Evolutionary conservation across 1,140 invertebrate species (phyloP).

Genomic region (Rhopalosiphum padi): DNA sequence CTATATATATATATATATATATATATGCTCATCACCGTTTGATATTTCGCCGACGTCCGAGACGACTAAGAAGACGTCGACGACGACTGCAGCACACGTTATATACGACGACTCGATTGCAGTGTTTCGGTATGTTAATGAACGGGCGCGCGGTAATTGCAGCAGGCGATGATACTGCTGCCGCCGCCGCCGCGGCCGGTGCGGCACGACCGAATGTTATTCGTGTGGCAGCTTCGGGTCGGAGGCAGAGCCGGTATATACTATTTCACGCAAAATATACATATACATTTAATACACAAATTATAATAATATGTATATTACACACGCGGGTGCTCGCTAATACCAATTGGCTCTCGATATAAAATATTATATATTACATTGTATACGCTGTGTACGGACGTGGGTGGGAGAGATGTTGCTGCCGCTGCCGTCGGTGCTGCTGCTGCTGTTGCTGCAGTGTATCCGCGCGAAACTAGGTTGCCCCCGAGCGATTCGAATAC

Average conservation of each 20-base stretch:
- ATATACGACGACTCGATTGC: background rate
- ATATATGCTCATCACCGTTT: slow-evolving; percentile 25
- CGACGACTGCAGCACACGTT: background rate
- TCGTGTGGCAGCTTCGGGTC: slow-evolving; percentile 9
- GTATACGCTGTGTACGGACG: background rate
- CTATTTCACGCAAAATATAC: background rate
- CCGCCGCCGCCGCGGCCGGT: background rate
- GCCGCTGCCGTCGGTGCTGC: too few species aligned
- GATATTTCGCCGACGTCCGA: slow-evolving; percentile 21
- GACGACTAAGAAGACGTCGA: background rate
- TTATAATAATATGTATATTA: slow-evolving; percentile 49
- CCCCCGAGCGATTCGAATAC: background rate
- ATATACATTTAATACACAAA: background rate
- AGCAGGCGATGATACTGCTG: background rate
- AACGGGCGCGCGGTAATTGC: slow-evolving; percentile 41
- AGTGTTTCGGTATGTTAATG: slow-evolving; percentile 38
- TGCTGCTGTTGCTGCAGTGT: background rate
- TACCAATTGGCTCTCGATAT: background rate
- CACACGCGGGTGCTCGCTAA: background rate
- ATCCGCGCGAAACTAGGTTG: background rate
- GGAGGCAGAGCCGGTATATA: background rate
- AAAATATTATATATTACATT: background rate
- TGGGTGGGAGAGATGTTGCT: slow-evolving; percentile 24
- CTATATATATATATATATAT: background rate
- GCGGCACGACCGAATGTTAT: slow-evolving; percentile 32